These are phyloP conservation scores for Melipona quadrifasciata DNA, from an alignment of 1,140 invertebrate genomes.

Conservation along the genomic window DNA sequence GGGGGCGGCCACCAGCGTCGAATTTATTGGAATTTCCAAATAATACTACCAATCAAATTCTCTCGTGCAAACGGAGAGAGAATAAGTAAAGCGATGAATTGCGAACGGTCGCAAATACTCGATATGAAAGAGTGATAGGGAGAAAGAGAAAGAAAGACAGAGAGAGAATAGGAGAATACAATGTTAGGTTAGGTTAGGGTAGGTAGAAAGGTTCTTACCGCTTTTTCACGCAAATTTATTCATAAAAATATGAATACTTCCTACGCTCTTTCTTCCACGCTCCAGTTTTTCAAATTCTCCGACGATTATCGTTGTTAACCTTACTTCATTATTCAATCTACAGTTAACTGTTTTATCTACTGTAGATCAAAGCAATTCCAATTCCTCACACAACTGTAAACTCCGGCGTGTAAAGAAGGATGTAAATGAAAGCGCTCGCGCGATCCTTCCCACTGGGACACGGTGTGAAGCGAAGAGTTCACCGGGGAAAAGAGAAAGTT, in stretches of 20 bases:
- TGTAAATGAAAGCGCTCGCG: conserved; percentile 1
- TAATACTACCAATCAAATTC: background rate
- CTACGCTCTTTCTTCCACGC: no score
- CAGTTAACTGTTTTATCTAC: background rate
- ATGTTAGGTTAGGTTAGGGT: no score
- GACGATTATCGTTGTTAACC: no score
- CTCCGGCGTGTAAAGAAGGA: background rate
- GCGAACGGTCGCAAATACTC: background rate
- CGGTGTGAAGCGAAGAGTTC: background rate
- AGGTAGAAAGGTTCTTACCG: no score
- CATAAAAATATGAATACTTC: no score
- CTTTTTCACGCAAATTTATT: no score
- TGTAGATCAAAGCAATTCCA: background rate
- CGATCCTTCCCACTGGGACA: background rate
- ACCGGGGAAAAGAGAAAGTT: conserved; percentile 9
- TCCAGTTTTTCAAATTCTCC: no score
- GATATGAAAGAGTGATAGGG: background rate
- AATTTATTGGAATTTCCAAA: background rate
- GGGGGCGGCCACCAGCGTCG: background rate
- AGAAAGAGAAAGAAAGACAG: background rate
- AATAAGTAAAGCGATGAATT: background rate
- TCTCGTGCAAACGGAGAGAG: background rate
- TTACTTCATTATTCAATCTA: background rate
- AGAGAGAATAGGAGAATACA: background rate
- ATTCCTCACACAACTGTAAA: background rate